Base-by-base conservation (phyloP, 2,888 invertebrate genomes). In the Harpagoxenus sublaevis region DNA sequence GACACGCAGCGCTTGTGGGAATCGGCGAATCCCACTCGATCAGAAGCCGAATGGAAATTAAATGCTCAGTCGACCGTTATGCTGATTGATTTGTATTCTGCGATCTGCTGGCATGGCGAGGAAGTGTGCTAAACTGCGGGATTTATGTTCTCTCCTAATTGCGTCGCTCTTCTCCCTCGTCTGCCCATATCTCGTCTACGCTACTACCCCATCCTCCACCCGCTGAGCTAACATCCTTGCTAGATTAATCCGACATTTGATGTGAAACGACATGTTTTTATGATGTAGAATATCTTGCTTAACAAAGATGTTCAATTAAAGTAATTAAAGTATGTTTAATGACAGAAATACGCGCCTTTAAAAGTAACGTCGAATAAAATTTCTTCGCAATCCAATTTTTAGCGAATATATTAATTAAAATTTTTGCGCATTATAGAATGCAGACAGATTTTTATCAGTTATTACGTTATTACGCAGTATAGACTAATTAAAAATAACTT, bases 141-240 rank as follows among this genome's bases (percentile, higher is more conserved):
- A 94, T 94, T 94, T 94, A 94, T 94, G 94, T 94, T 93, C 93
- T 92, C 93, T 93, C 92, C 93, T 94, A 94, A 94, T 94, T 94
- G 93, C 93, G 89, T 93, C 91, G 89, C 91, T 91, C 88, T 84
- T 88, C 90, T 86, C 89, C 77, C 53, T 5, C 31, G 66, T 45
- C 65, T 53, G 51, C 28, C 84, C 68, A 70, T 62, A 39, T 81
- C 60, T 73, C 48, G 35, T 70, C 77, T 45, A 28, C 53, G 62
- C 39, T 63, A 70, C 68, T 78, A 85, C 73, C 74, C 84, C 39
- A 23, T 31, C 51, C 71, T 88, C 65, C 55, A 57, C 15, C 45
- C 71, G 23, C 60, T 79, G 18, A 60, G 60, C 48, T 73, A 70
- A 81, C 68, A 48, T 82, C 53, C 83, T 68, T 70, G 62, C 53